Evolutionary conservation across 2,888 invertebrate genomes (phyloP).

Genomic region (Lepetodrilus schrolli): DNA sequence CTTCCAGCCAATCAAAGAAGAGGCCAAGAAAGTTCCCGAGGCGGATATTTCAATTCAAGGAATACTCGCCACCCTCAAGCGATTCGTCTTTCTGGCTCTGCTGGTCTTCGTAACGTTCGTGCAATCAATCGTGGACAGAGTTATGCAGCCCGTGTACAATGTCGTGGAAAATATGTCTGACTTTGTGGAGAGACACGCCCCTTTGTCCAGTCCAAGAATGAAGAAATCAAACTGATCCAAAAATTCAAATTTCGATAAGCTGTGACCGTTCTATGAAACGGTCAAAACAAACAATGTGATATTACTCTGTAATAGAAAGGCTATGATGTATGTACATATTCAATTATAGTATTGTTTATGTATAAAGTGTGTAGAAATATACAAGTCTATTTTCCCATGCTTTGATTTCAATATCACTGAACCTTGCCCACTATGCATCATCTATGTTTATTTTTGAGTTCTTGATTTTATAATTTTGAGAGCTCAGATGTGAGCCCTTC

Average conservation of each 20-base stretch:
- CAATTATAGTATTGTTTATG: too few species aligned
- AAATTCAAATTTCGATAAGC: background rate
- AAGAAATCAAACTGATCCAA: background rate
- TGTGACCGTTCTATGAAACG: too few species aligned
- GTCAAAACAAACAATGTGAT: too few species aligned
- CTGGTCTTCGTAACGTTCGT: constrained; percentile 11
- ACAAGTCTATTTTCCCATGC: too few species aligned
- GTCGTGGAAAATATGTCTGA: constrained; percentile 5
- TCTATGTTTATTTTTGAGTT: too few species aligned
- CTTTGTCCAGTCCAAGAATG: background rate
- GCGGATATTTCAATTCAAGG: constrained; percentile 20
- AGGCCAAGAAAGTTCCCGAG: constrained; percentile 23
- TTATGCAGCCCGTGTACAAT: constrained; percentile 14
- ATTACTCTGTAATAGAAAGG: too few species aligned
- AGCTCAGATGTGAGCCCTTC: too few species aligned
- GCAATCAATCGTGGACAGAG: background rate
- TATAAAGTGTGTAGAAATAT: too few species aligned
- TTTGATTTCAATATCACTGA: too few species aligned
- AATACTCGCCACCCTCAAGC: constrained; percentile 11
- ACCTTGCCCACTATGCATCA: too few species aligned
- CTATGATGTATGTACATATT: too few species aligned
- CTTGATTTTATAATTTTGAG: too few species aligned
- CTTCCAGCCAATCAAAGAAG: constrained; percentile 2
- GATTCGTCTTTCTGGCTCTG: constrained; percentile 2
- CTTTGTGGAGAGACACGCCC: background rate